phyloP scores from a whole-genome alignment of 2,888 invertebrate genomes.

The Mimas tiliae region DNA sequence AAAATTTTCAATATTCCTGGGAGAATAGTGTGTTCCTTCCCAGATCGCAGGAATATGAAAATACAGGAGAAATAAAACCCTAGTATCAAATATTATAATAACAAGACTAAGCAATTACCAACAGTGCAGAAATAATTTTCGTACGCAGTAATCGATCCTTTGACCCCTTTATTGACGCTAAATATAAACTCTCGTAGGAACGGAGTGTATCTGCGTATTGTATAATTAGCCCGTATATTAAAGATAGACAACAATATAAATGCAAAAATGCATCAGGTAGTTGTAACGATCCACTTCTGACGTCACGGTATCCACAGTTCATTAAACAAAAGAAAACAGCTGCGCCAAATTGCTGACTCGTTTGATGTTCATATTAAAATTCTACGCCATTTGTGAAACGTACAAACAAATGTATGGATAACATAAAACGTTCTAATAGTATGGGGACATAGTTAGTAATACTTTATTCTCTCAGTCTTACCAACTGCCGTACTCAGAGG shows the following conservation, averaged over 20 bases:
- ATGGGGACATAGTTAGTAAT: no score
- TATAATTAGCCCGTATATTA: conserved; percentile 13
- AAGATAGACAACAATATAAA: conserved; percentile 1
- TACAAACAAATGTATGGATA: neutral
- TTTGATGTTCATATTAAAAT: conserved; percentile 20
- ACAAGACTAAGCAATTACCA: conserved; percentile 11
- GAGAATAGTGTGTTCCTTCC: no score
- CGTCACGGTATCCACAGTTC: conserved; percentile 15
- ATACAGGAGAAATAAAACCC: no score
- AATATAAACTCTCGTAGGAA: conserved; percentile 16
- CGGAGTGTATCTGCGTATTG: conserved; percentile 15
- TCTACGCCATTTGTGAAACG: conserved; percentile 7
- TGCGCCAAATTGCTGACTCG: conserved; percentile 11
- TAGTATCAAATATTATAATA: no score
- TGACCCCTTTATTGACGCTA: conserved; percentile 17
- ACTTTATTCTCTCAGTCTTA: no score
- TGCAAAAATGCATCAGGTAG: neutral
- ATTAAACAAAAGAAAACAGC: conserved; percentile 23
- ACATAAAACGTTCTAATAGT: neutral
- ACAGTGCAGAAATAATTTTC: conserved; percentile 11
- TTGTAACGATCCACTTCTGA: conserved; percentile 3
- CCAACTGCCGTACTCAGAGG: no score
- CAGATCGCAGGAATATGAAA: no score
- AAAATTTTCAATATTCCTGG: no score
- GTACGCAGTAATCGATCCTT: conserved; percentile 24